Evolutionary conservation across 2,888 invertebrate species (phyloP).

Genomic region (Sarcophaga carnaria): DNA sequence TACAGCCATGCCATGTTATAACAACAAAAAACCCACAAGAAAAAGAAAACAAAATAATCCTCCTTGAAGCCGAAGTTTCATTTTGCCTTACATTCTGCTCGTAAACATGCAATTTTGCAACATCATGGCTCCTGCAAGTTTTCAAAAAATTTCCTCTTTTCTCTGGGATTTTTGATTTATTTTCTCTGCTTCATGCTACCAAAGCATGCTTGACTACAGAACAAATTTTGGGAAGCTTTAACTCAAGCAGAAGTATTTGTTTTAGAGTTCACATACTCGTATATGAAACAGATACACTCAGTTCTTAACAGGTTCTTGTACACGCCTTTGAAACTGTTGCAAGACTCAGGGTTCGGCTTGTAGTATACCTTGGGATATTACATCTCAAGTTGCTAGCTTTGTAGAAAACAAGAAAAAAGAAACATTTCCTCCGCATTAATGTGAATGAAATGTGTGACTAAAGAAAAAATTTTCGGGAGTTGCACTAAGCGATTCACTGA

Average conservation of each 20-base stretch:
- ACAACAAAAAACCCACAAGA: background rate
- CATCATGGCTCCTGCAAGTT: background rate
- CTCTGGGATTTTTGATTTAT: slow-evolving; percentile 26
- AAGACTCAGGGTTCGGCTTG: background rate
- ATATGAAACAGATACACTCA: background rate
- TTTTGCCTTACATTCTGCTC: background rate
- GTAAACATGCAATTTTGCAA: too few species aligned
- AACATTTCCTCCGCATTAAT: too few species aligned
- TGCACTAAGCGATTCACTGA: too few species aligned
- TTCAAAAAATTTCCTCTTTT: background rate
- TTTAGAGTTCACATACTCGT: slow-evolving; percentile 18
- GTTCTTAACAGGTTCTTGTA: background rate
- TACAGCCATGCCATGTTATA: background rate
- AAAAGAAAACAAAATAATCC: background rate
- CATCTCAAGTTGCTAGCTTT: background rate
- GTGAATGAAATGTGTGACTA: too few species aligned
- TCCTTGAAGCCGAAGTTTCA: background rate
- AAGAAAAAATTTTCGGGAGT: too few species aligned
- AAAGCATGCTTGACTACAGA: slow-evolving; percentile 38
- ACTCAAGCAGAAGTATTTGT: slow-evolving; percentile 29
- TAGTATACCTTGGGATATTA: too few species aligned
- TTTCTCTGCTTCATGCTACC: slow-evolving; percentile 17
- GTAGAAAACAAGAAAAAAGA: too few species aligned
- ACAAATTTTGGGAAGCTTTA: slow-evolving; percentile 39
- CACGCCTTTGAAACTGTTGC: too few species aligned